These are phyloP conservation scores for Lasiommata megera DNA, from an alignment of 2,888 invertebrate species.

Conservation along the genomic window DNA sequence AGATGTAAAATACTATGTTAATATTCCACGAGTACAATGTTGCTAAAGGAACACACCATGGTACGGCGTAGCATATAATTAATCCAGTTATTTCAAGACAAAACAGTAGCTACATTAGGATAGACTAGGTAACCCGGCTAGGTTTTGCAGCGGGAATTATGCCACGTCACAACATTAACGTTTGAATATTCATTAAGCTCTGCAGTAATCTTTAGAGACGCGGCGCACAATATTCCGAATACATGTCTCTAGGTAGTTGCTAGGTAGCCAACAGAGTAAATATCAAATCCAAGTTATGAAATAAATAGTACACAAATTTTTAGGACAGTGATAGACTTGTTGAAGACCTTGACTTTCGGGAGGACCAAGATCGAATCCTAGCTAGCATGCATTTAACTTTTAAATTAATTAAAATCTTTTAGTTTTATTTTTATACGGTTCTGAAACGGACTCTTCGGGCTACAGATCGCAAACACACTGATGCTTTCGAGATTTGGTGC, in stretches of 20 bases:
- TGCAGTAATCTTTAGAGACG: slow-evolving; percentile 39
- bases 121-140: slow-evolving; percentile 15
- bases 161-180: slow-evolving; percentile 56
- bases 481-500: too few relatives aligned
- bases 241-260: neutral
- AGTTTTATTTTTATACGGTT: too few relatives aligned
- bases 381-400: too few relatives aligned
- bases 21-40: neutral
- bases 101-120: slow-evolving; percentile 24
- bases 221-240: slow-evolving; percentile 5
- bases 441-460: too few relatives aligned
- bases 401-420: too few relatives aligned
- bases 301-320: too few relatives aligned
- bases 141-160: slow-evolving; percentile 48
- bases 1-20: neutral
- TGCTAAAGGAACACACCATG: slow-evolving; percentile 36
- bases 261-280: neutral
- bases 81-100: slow-evolving; percentile 23
- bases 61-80: slow-evolving; percentile 24
- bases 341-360: too few relatives aligned
- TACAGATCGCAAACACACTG: too few relatives aligned
- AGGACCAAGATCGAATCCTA: too few relatives aligned
- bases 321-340: too few relatives aligned
- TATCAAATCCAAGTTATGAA: too few relatives aligned
- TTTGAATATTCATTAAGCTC: slow-evolving; percentile 63